phyloP scores from a whole-genome alignment of 2,888 invertebrate species.

The Ennomos quercinarius region DNA sequence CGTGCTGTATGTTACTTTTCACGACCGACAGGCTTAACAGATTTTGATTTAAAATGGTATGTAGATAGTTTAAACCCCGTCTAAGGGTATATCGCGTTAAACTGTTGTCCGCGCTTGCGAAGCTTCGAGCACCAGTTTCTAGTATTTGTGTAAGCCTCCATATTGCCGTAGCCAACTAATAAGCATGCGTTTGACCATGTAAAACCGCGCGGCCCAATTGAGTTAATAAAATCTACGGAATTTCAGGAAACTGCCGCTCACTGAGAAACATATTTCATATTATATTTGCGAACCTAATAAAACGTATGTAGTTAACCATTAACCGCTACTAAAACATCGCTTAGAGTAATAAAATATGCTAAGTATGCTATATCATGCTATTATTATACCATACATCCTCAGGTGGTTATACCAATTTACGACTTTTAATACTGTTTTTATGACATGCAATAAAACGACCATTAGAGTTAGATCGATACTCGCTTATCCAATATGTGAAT shows the following conservation, averaged over 20 bases:
- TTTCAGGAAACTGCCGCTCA: background rate
- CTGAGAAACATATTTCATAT: background rate
- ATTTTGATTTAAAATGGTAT: no score
- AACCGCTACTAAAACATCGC: conserved; percentile 21
- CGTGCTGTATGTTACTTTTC: no score
- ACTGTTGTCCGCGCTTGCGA: no score
- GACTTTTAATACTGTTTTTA: conserved; percentile 54
- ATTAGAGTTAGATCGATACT: conserved; percentile 50
- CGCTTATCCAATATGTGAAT: conserved; percentile 35
- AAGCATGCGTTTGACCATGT: no score
- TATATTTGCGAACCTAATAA: conserved; percentile 7
- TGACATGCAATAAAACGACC: conserved; percentile 57
- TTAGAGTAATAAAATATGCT: conserved; percentile 26
- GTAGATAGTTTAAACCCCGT: no score
- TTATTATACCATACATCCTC: conserved; percentile 26
- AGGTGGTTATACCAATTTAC: conserved; percentile 47
- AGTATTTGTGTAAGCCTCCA: no score
- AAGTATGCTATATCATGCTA: conserved; percentile 23
- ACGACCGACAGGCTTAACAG: no score
- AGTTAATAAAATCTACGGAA: no score
- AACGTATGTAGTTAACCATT: conserved; percentile 13
- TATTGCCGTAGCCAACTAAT: no score
- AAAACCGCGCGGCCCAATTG: no score
- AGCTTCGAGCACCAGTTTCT: no score
- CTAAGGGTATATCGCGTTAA: no score